Evolutionary conservation across 2,113 vertebrate species (phyloP).

Genomic region (Pachypanchax playfairii): DNA sequence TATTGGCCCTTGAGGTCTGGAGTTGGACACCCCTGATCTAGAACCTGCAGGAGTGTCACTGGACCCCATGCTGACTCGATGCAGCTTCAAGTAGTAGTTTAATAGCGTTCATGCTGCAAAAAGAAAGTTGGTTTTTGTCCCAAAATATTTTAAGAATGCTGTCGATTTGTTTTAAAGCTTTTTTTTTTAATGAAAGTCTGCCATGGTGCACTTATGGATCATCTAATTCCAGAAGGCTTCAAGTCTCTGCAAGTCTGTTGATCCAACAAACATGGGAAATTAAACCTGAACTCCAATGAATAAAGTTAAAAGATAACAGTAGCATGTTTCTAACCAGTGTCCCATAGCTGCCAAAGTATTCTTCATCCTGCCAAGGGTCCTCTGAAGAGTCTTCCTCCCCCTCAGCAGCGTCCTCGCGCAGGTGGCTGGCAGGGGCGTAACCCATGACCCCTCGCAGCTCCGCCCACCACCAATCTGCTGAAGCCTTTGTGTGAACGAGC

Average conservation of each 20-base stretch:
- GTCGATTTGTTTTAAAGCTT: too few relatives aligned
- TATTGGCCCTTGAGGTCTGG: too few relatives aligned
- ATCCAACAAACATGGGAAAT: background rate
- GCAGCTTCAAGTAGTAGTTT: too few relatives aligned
- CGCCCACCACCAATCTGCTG: constrained; percentile 84
- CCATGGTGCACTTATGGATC: too few relatives aligned
- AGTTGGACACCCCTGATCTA: too few relatives aligned
- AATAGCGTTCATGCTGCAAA: too few relatives aligned
- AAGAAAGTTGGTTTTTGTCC: too few relatives aligned
- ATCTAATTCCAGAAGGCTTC: too few relatives aligned
- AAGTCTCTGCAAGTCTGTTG: background rate
- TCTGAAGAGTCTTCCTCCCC: constrained; percentile 61
- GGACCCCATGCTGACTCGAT: too few relatives aligned
- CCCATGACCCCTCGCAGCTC: constrained; percentile 71
- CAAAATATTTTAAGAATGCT: too few relatives aligned
- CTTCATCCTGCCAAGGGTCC: constrained; percentile 85
- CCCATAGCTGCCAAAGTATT: constrained; percentile 83
- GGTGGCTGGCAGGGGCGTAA: constrained; percentile 78
- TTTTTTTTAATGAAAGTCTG: too few relatives aligned
- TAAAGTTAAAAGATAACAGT: background rate
- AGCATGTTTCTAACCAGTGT: constrained; percentile 68
- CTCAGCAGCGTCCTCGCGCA: constrained; percentile 53
- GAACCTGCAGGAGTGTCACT: too few relatives aligned
- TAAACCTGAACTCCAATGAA: background rate
- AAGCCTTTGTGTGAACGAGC: constrained; percentile 68